A percentile compares a stretch with the other conserved stretches of the same genome.
These are phyloP conservation scores for Acanthococcus lagerstroemiae DNA, from an alignment of 2,888 invertebrate species.

Conservation along the genomic window DNA sequence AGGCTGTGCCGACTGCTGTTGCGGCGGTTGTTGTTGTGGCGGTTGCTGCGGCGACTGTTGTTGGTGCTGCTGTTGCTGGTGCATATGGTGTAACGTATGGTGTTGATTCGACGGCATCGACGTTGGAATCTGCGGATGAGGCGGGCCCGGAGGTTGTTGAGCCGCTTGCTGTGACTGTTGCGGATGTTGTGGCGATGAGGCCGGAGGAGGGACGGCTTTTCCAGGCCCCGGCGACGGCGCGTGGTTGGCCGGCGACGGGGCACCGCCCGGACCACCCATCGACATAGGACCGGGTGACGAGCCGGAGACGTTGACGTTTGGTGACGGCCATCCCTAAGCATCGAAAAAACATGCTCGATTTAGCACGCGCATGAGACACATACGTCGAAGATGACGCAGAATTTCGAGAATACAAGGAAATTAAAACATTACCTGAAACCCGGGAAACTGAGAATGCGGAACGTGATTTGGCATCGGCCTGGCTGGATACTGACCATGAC, in stretches of 20 bases:
- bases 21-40: slow-evolving; percentile 28
- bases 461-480: slow-evolving; percentile 44
- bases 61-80: slow-evolving; percentile 9
- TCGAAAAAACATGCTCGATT: slow-evolving; percentile 21
- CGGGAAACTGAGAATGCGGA: slow-evolving; percentile 44
- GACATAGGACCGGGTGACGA: not conserved
- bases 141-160: slow-evolving; percentile 15
- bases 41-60: slow-evolving; percentile 32
- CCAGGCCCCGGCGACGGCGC: slow-evolving; percentile 6
- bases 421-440: slow-evolving; percentile 37
- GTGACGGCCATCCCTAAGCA: slow-evolving; percentile 11
- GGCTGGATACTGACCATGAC: slow-evolving; percentile 44
- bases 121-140: too few species aligned
- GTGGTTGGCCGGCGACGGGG: slow-evolving; percentile 14
- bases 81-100: slow-evolving; percentile 16
- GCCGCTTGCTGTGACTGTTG: slow-evolving; percentile 6
- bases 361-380: not conserved
- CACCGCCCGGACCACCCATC: slow-evolving; percentile 8
- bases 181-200: slow-evolving; percentile 33
- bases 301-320: slow-evolving; percentile 11
- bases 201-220: slow-evolving; percentile 34
- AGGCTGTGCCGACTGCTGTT: slow-evolving; percentile 21
- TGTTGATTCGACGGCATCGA: slow-evolving; percentile 18
- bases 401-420: not conserved
- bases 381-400: not conserved